Evolutionary conservation across 2,113 vertebrate species (phyloP), one percentile per base, ranked within the genome.

Genomic region (Myocastor coypus): DNA sequence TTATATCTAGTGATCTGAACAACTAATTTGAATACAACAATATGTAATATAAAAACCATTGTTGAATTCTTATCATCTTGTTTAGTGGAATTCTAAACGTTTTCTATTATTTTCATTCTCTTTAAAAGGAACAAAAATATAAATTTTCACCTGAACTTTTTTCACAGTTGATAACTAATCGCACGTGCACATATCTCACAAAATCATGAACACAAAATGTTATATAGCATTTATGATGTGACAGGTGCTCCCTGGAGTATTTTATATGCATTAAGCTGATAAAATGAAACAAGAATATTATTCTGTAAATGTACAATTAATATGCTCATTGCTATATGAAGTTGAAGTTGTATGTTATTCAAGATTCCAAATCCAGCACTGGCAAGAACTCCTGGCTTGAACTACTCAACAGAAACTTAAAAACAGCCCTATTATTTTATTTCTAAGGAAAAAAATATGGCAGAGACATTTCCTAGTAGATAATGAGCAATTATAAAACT

Each of bases 341-440:
- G 82, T 81, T 96, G 83, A 96, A 89, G 82, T 83, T 96, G 81
- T 83, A 20, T 81, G 83, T 84, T 92, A 71, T 83, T 96, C 42
- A 93, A 95, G 80, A 66, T 94, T 91, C 37, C 42, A 91, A 93
- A 92, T 91, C 83, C 37, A 89, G 55, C 12, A 78, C 93, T 96
- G 92, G 97, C 94, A 85, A 71, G n/a, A 19, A 4, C 42, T 92
- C 42, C 30, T 95, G 17, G 61, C 87, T 97, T 77, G 46, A 26
- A 91, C 82, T 77, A 61, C 52, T 66, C 37, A 66, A n/a, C 37
- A 77, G 69, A 91, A 96, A 94, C 55, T 94, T 81, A 50, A 4
- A 37, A 87, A 89, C 24, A 34, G 59, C 22, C 14, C 28, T 10
- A 26, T 40, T 3, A 57, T 83, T 75, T 81, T 30, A 73, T 89